Evolutionary conservation across 2,797 vertebrate genomes (phyloP).

Genomic region (Tarsius wallacei): DNA sequence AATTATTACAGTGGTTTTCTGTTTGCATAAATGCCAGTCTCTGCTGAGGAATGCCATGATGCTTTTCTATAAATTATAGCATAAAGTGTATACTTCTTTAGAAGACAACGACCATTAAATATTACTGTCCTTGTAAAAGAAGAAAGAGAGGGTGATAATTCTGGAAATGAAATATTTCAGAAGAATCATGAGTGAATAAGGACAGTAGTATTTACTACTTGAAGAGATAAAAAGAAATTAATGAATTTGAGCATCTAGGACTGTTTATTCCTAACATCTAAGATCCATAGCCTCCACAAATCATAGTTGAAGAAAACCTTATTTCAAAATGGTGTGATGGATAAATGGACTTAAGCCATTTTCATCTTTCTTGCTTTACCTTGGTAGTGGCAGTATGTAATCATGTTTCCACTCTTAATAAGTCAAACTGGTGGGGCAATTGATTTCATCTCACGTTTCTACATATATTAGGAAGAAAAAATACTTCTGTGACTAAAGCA

Average conservation of each 20-base stretch:
- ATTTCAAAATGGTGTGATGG: conserved; percentile 43
- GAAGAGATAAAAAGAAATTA: conserved; percentile 28
- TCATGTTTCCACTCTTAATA: not conserved
- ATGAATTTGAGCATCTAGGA: not conserved
- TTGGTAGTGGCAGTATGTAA: not conserved
- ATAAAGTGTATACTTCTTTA: conserved; percentile 34
- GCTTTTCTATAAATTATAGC: conserved; percentile 60
- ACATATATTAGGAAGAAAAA: not conserved
- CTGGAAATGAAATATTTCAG: conserved; percentile 60
- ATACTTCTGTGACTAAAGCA: not conserved
- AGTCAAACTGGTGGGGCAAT: not conserved
- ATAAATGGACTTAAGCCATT: conserved; percentile 25
- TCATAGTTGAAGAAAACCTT: conserved; percentile 26
- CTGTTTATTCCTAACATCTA: not conserved
- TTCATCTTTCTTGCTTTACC: conserved; percentile 43
- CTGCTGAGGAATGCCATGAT: conserved; percentile 54
- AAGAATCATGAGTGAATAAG: not conserved
- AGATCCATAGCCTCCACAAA: not conserved
- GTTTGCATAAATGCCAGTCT: conserved; percentile 65
- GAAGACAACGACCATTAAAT: conserved; percentile 44
- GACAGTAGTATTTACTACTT: conserved; percentile 2
- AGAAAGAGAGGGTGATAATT: conserved; percentile 13
- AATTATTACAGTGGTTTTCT: conserved; percentile 51
- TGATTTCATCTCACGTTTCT: not conserved
- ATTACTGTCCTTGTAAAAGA: not conserved